A percentile compares a stretch with the other conserved stretches of the same genome.
phyloP scores from a whole-genome alignment of 2,797 vertebrate species.

The Orientallactaga sibirica region DNA sequence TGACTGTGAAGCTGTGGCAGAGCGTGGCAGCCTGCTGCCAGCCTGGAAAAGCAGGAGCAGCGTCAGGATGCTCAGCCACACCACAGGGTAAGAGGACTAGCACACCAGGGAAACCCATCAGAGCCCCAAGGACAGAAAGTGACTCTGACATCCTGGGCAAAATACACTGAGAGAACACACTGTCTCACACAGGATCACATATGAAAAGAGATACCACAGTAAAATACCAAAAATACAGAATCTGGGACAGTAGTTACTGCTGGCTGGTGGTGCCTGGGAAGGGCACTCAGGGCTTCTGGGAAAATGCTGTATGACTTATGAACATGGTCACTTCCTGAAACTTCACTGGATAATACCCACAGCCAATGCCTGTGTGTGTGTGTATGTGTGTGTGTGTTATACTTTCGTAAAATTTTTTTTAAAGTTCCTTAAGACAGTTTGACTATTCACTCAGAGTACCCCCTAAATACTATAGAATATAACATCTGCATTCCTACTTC shows the following conservation, averaged over 20 bases:
- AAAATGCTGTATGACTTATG: not conserved
- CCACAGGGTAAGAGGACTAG: not conserved
- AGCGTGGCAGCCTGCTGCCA: not conserved
- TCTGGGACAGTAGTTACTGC: not conserved
- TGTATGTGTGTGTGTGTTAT: not conserved
- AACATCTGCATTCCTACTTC: not conserved
- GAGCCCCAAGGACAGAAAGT: not conserved
- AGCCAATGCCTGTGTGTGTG: not conserved
- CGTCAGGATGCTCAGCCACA: rapidly evolving
- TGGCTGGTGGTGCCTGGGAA: not conserved
- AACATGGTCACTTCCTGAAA: not conserved
- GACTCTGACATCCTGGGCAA: not conserved
- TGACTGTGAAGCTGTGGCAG: not conserved
- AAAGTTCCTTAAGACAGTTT: slow-evolving; percentile 15
- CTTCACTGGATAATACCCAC: not conserved
- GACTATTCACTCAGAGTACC: slow-evolving; percentile 25
- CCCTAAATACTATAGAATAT: not conserved
- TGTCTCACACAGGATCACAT: not conserved
- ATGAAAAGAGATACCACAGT: not conserved
- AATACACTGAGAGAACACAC: not conserved
- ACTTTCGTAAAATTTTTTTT: not conserved
- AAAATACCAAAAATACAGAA: not conserved
- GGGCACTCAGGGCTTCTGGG: not conserved
- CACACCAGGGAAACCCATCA: not conserved
- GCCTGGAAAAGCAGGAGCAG: not conserved